Evolutionary conservation across 2,113 vertebrate species (phyloP).

Genomic region (Tetrax tetrax): DNA sequence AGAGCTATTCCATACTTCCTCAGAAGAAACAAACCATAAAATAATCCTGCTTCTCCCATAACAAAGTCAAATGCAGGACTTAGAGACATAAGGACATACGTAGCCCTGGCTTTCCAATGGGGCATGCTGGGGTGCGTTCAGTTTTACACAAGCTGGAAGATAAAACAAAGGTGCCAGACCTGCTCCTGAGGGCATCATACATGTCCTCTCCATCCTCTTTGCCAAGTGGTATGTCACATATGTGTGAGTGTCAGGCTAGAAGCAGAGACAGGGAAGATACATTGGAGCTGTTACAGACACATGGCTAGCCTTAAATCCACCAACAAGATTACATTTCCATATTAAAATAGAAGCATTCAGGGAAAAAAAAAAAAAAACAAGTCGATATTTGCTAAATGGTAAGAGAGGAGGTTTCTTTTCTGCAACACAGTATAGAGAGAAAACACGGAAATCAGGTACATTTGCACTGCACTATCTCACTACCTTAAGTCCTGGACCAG

Average conservation of each 20-base stretch:
- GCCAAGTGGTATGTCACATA: not conserved
- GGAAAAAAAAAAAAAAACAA: not conserved
- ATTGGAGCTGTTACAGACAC: not conserved
- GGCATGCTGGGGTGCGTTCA: not conserved
- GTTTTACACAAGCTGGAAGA: not conserved
- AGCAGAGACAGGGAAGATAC: not conserved
- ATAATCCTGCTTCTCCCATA: not conserved
- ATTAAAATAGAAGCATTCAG: not conserved
- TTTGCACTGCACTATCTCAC: not conserved
- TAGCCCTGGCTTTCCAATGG: too few species aligned
- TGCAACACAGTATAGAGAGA: not conserved
- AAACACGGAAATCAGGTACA: not conserved
- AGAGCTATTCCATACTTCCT: not conserved
- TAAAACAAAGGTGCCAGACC: rapidly evolving
- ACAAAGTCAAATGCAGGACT: not conserved
- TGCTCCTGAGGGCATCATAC: not conserved
- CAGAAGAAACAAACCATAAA: not conserved
- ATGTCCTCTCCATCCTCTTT: not conserved
- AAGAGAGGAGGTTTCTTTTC: not conserved
- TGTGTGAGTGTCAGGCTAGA: not conserved
- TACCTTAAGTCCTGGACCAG: slow-evolving; percentile 27
- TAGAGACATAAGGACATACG: not conserved
- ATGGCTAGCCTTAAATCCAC: not conserved
- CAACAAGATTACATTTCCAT: not conserved
- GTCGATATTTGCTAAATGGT: not conserved